Evolutionary conservation across 2,888 invertebrate genomes (phyloP).

Genomic region (Nephrotoma guestfalica): DNA sequence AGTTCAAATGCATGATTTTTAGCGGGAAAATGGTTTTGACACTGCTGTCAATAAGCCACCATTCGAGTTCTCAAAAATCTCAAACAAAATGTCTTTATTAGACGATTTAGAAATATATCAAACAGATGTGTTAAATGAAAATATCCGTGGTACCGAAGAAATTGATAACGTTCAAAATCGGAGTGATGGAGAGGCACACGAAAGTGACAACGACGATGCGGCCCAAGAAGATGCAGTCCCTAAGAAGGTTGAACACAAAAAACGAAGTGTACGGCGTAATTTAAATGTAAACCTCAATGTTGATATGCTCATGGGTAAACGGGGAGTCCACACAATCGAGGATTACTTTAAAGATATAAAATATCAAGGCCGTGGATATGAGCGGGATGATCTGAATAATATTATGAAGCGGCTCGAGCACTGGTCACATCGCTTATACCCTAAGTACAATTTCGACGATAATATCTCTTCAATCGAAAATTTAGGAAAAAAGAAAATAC

Average conservation of each 20-base stretch:
- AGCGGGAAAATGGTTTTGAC: neutral
- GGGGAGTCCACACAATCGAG: conserved; percentile 69
- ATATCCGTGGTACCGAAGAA: conserved; percentile 29
- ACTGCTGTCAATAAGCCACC: neutral
- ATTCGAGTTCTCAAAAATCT: neutral
- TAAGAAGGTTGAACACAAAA: conserved; percentile 35
- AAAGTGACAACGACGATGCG: conserved; percentile 27
- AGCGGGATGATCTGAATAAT: conserved; percentile 64
- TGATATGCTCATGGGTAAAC: conserved; percentile 51
- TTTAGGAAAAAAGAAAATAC: conserved; percentile 64
- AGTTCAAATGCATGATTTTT: neutral
- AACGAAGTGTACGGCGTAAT: conserved; percentile 43
- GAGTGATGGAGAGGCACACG: conserved; percentile 28
- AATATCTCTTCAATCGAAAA: conserved; percentile 64
- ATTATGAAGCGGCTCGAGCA: conserved; percentile 75
- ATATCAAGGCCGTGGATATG: conserved; percentile 64
- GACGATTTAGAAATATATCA: conserved; percentile 17
- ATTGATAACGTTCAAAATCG: conserved; percentile 18
- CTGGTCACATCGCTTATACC: conserved; percentile 87
- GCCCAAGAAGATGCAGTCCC: conserved; percentile 23
- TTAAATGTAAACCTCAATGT: conserved; percentile 53
- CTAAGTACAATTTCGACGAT: conserved; percentile 78
- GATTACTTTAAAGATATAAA: conserved; percentile 67
- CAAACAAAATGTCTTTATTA: neutral
- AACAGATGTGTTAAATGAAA: conserved; percentile 24